These are phyloP conservation scores for Drosophila punjabiensis DNA, from an alignment of 1,140 invertebrate genomes.

Conservation along the genomic window DNA sequence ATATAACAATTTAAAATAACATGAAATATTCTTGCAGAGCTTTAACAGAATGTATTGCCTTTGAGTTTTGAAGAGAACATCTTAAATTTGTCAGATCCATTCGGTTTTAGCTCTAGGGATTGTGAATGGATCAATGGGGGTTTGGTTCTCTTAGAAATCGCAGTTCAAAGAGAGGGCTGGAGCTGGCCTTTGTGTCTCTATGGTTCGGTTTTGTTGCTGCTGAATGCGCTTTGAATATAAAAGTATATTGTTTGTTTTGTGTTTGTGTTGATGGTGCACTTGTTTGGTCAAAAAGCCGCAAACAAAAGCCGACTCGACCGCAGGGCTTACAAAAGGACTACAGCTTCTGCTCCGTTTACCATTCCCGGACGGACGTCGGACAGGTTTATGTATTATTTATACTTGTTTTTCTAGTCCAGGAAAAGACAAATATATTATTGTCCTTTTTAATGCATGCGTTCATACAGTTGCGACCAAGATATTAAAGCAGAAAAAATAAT, in stretches of 20 bases:
- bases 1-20: not conserved
- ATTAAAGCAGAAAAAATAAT: not conserved
- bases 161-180: constrained; percentile 62
- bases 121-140: constrained; percentile 30
- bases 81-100: constrained; percentile 6
- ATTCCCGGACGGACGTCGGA: constrained; percentile 11
- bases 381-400: constrained; percentile 65
- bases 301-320: constrained; percentile 64
- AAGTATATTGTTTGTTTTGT: constrained; percentile 43
- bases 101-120: constrained; percentile 6
- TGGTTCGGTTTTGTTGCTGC: constrained; percentile 47
- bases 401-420: constrained; percentile 9
- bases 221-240: constrained; percentile 61
- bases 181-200: constrained; percentile 61
- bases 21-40: not conserved
- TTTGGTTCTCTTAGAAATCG: constrained; percentile 49
- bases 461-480: not conserved
- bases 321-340: constrained; percentile 25
- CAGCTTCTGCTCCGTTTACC: constrained; percentile 25
- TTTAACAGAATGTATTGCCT: not conserved
- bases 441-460: constrained; percentile 12
- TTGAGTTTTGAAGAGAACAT: not conserved
- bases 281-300: constrained; percentile 77
- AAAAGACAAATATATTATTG: constrained; percentile 8
- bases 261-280: constrained; percentile 65